Evolutionary conservation across 2,888 invertebrate genomes (phyloP).

Genomic region (Calameuta idolon): DNA sequence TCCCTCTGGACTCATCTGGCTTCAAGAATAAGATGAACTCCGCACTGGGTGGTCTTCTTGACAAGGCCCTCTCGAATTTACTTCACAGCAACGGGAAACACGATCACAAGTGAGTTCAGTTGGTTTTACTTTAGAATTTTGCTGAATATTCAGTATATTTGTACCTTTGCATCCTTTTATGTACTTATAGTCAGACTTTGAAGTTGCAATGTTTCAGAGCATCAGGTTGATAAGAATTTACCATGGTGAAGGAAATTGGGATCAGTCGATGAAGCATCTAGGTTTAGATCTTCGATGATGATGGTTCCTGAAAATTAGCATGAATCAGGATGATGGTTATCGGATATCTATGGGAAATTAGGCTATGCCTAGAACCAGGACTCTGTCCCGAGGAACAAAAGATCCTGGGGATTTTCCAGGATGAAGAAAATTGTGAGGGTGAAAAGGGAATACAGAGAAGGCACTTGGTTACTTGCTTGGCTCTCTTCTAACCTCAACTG

Average conservation of each 20-base stretch:
- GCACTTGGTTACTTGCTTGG: neutral
- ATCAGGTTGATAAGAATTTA: neutral
- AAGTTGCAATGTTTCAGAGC: neutral
- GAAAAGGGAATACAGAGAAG: neutral
- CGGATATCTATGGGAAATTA: neutral
- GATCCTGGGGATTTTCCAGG: neutral
- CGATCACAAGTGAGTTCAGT: conserved; percentile 58
- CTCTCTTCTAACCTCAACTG: neutral
- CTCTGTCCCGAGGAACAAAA: neutral
- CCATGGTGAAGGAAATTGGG: neutral
- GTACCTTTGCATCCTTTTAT: neutral
- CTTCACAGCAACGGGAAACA: conserved; percentile 60
- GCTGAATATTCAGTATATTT: neutral
- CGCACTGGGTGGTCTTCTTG: conserved; percentile 52
- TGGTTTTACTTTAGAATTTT: neutral
- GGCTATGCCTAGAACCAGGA: neutral
- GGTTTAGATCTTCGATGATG: neutral
- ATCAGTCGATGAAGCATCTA: neutral
- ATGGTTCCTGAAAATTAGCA: neutral
- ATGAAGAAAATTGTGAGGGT: neutral
- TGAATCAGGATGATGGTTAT: neutral
- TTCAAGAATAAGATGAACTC: conserved; percentile 50
- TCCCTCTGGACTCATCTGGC: conserved; percentile 38
- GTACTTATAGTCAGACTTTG: neutral
- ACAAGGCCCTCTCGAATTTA: conserved; percentile 58